Percentiles rank a stretch among this genome's conserved stretches.
Conservation (phyloP, 2,888 invertebrate species). For the Drosophila infuscata region DNA sequence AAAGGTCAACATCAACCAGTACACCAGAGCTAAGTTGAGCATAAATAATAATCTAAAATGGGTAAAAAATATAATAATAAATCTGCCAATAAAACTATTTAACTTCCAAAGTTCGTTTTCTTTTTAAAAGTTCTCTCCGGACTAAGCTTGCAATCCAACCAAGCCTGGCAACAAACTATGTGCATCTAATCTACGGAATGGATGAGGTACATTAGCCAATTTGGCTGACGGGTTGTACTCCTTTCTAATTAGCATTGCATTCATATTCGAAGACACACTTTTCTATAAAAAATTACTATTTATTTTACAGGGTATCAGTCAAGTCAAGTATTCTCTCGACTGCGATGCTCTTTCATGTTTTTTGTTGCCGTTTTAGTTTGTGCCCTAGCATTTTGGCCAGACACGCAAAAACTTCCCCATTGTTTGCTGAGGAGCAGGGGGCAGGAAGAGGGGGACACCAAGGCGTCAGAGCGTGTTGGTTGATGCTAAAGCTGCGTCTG, state of each 20-base stretch:
- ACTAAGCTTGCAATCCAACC: not conserved
- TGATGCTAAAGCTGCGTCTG: conserved; percentile 30
- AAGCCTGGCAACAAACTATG: not conserved
- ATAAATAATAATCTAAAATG: not conserved
- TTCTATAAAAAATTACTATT: not conserved
- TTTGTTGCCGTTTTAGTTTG: conserved; percentile 31
- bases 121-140: too few species aligned
- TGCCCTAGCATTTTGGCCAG: conserved; percentile 64
- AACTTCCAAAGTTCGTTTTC: too few species aligned
- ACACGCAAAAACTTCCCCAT: conserved; percentile 70
- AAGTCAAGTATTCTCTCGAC: not conserved
- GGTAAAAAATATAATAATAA: not conserved
- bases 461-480: conserved; percentile 72
- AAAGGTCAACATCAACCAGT: not conserved
- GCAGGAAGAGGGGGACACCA: conserved; percentile 42
- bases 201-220: not conserved
- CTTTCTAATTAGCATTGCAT: not conserved
- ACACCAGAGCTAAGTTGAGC: not conserved
- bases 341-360: not conserved
- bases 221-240: not conserved
- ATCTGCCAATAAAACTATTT: not conserved
- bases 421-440: not conserved
- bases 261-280: not conserved
- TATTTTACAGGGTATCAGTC: not conserved
- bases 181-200: not conserved